Evolutionary conservation across 92 coral and sea anemone species (phyloP).

Genomic region (Diadumene lineata): DNA sequence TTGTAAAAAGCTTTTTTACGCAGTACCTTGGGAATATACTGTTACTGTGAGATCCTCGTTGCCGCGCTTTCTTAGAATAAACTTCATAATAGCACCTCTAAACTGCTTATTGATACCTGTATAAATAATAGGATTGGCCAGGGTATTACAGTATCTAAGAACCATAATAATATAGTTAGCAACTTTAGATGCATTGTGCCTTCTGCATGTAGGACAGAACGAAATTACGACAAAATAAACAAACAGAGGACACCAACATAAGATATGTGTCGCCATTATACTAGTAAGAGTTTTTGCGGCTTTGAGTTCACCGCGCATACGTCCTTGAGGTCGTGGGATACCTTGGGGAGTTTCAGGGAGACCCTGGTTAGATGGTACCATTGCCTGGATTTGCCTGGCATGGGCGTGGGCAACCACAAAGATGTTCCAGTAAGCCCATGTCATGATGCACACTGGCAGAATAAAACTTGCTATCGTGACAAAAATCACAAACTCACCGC

Average conservation of each 20-base stretch:
- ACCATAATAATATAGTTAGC: conserved; percentile 53
- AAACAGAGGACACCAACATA: conserved; percentile 91
- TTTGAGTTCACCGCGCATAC: conserved; percentile 74
- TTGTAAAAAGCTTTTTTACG: neutral
- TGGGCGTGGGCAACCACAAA: conserved; percentile 72
- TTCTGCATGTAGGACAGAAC: conserved; percentile 47
- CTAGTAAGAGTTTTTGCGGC: conserved; percentile 89
- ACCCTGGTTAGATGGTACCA: conserved; percentile 23
- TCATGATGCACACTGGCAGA: conserved; percentile 69
- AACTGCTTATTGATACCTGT: conserved; percentile 87
- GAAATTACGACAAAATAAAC: conserved; percentile 57
- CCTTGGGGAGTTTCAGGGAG: conserved; percentile 8
- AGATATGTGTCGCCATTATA: conserved; percentile 83
- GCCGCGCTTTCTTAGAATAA: conserved; percentile 39
- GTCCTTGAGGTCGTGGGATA: conserved; percentile 19
- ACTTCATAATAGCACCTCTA: conserved; percentile 68
- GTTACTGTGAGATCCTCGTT: conserved; percentile 14
- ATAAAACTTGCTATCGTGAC: conserved; percentile 78
- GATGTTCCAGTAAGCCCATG: conserved; percentile 69
- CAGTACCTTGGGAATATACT: conserved; percentile 2
- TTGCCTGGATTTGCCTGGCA: conserved; percentile 66
- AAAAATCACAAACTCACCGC: conserved; percentile 67
- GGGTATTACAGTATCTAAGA: conserved; percentile 70
- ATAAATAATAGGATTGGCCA: conserved; percentile 87
- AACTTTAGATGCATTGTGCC: conserved; percentile 1